Evolutionary conservation across 2,888 invertebrate species (phyloP), one percentile per base, ranked within the genome.

Genomic region (Craniophora ligustri): DNA sequence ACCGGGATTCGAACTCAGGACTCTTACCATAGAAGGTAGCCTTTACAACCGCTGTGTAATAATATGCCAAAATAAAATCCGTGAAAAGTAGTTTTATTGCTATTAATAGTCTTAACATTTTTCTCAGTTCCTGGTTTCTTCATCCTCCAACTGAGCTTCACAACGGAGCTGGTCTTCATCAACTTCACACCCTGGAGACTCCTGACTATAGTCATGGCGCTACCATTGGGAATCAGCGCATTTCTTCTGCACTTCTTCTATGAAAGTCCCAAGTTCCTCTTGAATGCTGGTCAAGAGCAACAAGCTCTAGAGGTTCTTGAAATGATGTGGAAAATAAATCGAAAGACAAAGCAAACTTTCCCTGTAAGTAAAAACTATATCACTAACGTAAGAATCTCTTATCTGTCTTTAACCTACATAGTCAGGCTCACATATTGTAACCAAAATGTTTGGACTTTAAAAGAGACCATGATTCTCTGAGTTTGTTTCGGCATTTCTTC

Each of bases 261-360:
- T 6, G 96, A 97, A 81, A 96, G 96, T 78, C 96, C 96, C 0
- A 96, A 96, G 81, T 96, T 95, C 76, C 82, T 96, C 3, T 92
- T 96, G 82, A 94, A 95, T 19, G 91, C 91, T 56, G 95, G 95
- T 3, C 86, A 87, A 14, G 94, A 94, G 51, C 87, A 91, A 2
- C 91, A 95, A 62, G 96, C 96, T 0, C 67, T 96, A 14, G 64
- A 87, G 8, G 88, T 95, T 8, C 92, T 96, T 62, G 76, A 77
- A 40, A 88, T 78, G 45, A 95, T 96, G 5, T 95, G 94, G 76
- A 66, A 83, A 0, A 80, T 88, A 32, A 96, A 96, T 76, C 94
- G 94, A 3, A 66, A 72, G 1, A 30, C 49, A 5, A 57, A 28
- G 0, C 13, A 21, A 10, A 28, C 39, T 6, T 70, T 57, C 36